Evolutionary conservation across 2,797 vertebrate species (phyloP).

Genomic region (Jordanella pulchra): DNA sequence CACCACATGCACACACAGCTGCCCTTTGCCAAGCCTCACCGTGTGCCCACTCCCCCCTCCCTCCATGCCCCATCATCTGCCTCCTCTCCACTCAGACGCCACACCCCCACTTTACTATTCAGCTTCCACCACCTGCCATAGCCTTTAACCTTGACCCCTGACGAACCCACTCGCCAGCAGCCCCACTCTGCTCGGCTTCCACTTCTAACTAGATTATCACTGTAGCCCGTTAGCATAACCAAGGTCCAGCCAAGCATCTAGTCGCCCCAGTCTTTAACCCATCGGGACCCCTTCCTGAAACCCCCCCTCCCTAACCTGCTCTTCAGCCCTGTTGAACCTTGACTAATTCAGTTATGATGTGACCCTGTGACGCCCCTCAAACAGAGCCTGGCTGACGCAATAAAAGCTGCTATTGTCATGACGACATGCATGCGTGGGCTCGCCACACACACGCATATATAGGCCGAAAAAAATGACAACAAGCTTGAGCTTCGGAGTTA

Average conservation of each 20-base stretch:
- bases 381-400: slow-evolving; percentile 56
- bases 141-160: slow-evolving; percentile 42
- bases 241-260: slow-evolving; percentile 54
- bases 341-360: slow-evolving; percentile 74
- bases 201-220: slow-evolving; percentile 71
- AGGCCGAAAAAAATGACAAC: slow-evolving; percentile 23
- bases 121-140: slow-evolving; percentile 66
- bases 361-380: slow-evolving; percentile 64
- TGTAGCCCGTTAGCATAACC: slow-evolving; percentile 65
- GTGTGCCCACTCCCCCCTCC: slow-evolving; percentile 22
- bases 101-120: slow-evolving; percentile 54
- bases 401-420: slow-evolving; percentile 59
- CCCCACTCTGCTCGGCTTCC: slow-evolving; percentile 28
- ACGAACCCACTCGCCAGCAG: not conserved
- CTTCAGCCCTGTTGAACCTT: slow-evolving; percentile 59
- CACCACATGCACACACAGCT: slow-evolving; percentile 22
- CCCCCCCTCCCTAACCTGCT: slow-evolving; percentile 13
- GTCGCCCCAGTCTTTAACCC: slow-evolving; percentile 35
- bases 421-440: slow-evolving; percentile 9
- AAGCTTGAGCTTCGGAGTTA: slow-evolving; percentile 44
- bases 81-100: slow-evolving; percentile 12
- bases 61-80: slow-evolving; percentile 22
- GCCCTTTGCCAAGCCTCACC: slow-evolving; percentile 35
- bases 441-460: slow-evolving; percentile 12
- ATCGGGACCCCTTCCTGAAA: slow-evolving; percentile 44